phyloP scores from a whole-genome alignment of 2,797 vertebrate genomes.

The Anolis apletophallus region DNA sequence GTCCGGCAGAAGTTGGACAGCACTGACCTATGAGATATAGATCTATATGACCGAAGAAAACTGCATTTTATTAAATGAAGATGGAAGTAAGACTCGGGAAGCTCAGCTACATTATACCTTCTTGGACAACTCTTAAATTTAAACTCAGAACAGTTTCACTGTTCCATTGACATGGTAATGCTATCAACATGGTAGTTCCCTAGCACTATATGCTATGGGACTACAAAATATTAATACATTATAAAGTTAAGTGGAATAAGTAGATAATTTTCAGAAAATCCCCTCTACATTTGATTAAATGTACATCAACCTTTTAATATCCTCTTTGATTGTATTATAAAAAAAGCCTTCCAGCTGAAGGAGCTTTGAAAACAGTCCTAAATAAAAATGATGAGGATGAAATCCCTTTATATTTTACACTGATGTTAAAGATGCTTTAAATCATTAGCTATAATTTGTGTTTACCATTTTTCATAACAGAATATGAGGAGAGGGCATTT shows the following conservation, averaged over 20 bases:
- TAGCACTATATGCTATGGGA: neutral
- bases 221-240: constrained; percentile 34
- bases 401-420: neutral
- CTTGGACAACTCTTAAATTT: too few species aligned
- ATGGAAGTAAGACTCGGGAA: too few species aligned
- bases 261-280: constrained; percentile 38
- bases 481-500: neutral
- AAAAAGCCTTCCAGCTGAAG: constrained; percentile 9
- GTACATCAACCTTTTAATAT: neutral
- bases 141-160: too few species aligned
- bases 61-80: too few species aligned
- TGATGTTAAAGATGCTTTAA: neutral
- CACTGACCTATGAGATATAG: too few species aligned
- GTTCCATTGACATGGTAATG: too few species aligned
- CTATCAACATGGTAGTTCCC: too few species aligned
- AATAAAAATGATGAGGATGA: neutral
- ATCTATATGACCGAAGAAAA: too few species aligned
- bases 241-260: constrained; percentile 46
- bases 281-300: constrained; percentile 6
- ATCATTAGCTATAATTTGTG: neutral
- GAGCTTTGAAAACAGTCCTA: constrained; percentile 32
- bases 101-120: too few species aligned
- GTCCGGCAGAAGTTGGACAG: too few species aligned
- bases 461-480: neutral
- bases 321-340: constrained; percentile 50